A percentile compares a stretch with the other conserved stretches of the same genome.
Evolutionary conservation across 1,140 invertebrate species (phyloP).

Genomic region (Diprion similis): DNA sequence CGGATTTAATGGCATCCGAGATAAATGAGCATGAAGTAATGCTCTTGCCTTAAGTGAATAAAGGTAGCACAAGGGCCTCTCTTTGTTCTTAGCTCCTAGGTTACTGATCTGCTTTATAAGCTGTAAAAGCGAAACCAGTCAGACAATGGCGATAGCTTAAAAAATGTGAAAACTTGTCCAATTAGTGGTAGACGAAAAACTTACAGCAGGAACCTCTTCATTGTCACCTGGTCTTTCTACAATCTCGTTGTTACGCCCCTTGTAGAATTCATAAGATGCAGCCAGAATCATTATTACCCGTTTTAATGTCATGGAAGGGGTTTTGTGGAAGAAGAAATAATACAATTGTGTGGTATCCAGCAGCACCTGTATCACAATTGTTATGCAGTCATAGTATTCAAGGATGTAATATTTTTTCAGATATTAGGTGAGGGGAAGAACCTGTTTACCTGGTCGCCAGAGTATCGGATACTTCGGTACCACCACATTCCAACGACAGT

Average conservation of each 20-base stretch:
- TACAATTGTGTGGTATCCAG: slow-evolving; percentile 96
- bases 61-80: slow-evolving; percentile 89
- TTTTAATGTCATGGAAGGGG: slow-evolving; percentile 93
- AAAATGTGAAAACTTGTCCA: slow-evolving; percentile 5
- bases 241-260: slow-evolving; percentile 92
- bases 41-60: slow-evolving; percentile 97
- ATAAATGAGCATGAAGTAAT: slow-evolving; percentile 92
- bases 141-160: slow-evolving; percentile 16
- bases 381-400: too few species aligned
- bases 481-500: slow-evolving; percentile 97
- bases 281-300: slow-evolving; percentile 95
- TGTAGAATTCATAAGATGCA: slow-evolving; percentile 96
- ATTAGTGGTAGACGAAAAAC: slow-evolving; percentile 31
- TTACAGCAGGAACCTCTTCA: slow-evolving; percentile 90
- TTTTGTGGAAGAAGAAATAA: slow-evolving; percentile 95
- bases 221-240: slow-evolving; percentile 93
- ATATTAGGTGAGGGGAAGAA: slow-evolving; percentile 6
- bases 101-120: slow-evolving; percentile 90
- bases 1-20: slow-evolving; percentile 80
- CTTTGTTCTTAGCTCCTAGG: slow-evolving; percentile 92
- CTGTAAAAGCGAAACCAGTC: slow-evolving; percentile 62
- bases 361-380: slow-evolving; percentile 72
- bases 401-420: too few species aligned
- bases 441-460: slow-evolving; percentile 81
- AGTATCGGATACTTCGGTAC: slow-evolving; percentile 97